These are phyloP conservation scores for Lytechinus pictus DNA, from an alignment of 35 echinoderm and acorn worm genomes.

Conservation along the genomic window DNA sequence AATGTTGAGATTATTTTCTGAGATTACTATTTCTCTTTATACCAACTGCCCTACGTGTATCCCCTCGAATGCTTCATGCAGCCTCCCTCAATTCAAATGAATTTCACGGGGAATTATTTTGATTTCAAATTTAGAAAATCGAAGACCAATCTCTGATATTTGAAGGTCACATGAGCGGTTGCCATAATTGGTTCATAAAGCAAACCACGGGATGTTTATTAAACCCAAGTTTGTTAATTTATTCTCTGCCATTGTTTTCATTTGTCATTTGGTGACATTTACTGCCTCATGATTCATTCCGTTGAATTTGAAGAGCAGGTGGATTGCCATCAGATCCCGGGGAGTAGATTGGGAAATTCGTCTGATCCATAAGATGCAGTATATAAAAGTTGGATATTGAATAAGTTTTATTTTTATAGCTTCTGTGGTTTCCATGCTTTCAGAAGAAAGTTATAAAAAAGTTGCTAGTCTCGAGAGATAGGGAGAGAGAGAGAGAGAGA, in stretches of 20 bases:
- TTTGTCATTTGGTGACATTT: background rate
- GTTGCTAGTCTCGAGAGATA: too few species aligned
- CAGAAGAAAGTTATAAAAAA: too few species aligned
- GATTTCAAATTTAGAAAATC: background rate
- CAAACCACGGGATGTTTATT: background rate
- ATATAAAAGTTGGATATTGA: too few species aligned
- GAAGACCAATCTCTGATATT: background rate
- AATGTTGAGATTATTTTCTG: too few species aligned
- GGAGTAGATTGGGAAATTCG: too few species aligned
- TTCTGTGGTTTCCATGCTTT: too few species aligned
- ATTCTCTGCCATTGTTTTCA: background rate
- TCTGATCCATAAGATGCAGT: too few species aligned
- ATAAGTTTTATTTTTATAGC: too few species aligned
- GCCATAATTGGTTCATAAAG: background rate
- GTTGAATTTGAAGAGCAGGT: background rate
- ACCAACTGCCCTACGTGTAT: too few species aligned
- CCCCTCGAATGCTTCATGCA: too few species aligned
- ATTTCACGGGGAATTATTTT: background rate
- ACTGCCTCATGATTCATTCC: background rate
- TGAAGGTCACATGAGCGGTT: background rate
- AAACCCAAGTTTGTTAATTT: background rate
- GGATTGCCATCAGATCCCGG: background rate
- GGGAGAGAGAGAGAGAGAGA: too few species aligned
- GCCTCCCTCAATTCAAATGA: background rate
- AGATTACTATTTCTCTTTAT: too few species aligned